Base-by-base conservation (phyloP, 2,797 vertebrate genomes). In the Parauchenoglanis ngamensis region DNA sequence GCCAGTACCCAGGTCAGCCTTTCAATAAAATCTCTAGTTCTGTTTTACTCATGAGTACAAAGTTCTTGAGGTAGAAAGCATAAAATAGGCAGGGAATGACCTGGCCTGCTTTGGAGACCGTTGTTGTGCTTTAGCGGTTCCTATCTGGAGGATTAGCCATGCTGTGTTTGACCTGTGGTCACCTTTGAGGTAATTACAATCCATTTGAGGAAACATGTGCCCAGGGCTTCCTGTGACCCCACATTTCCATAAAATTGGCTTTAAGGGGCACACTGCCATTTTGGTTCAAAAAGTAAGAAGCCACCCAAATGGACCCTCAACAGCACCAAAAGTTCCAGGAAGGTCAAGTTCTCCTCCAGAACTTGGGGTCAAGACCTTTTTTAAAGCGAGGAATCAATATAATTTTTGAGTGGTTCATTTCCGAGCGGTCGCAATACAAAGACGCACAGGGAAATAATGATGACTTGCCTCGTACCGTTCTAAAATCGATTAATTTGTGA, bases 161-260 rank as follows among this genome's bases (percentile, higher is more conserved):
- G 83, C 83, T 76, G 73, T 85, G 73, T 89, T 88, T 90, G 90
- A 90, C 89, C 90, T 87, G 19, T 77, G 75, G 67, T 89, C 85
- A 90, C 89, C 88, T 91, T 88, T 83, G 78, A 85, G 88, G 68
- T 91, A 91, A 91, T 91, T 90, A 91, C 54, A 89, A 83, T 73
- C 88, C 88, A 89, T 90, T 89, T 89, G 88, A 85, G 90, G 90
- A 88, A 91, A 90, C 90, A 88, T 65, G 54, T 88, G 89, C 86
- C 88, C 72, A 86, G 83, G 90, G 89, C 88, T 91, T 91, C 89
- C 90, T 90, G 86, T 90, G 89, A 91, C 89, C 90, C 87, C 87
- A 85, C 83, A 91, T 89, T 90, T 87, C 86, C 89, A 88, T 89
- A 87, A 90, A 86, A 89, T 85, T 91, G 84, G 75, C 78, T 89